These are phyloP conservation scores for Sparidentex hasta DNA, from an alignment of 2,797 vertebrate genomes.

Conservation along the genomic window DNA sequence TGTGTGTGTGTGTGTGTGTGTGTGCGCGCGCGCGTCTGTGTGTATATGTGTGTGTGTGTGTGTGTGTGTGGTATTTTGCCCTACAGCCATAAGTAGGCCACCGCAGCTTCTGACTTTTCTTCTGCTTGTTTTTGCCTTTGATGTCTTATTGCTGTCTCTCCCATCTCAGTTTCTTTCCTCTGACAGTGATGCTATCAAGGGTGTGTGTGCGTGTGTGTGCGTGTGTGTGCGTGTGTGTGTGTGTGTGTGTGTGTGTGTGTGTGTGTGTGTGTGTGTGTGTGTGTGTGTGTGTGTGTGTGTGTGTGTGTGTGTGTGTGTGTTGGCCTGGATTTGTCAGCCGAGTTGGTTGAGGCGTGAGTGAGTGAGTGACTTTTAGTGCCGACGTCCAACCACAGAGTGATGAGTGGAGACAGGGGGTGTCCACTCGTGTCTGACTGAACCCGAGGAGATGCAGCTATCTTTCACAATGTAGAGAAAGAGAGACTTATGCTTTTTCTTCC, in stretches of 20 bases:
- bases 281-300: slow-evolving; percentile 2
- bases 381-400: slow-evolving; percentile 25
- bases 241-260: slow-evolving; percentile 7
- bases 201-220: not conserved
- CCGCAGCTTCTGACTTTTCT: slow-evolving; percentile 26
- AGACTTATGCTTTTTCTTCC: slow-evolving; percentile 4
- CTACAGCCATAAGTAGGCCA: slow-evolving; percentile 49
- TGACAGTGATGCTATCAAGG: slow-evolving; percentile 47
- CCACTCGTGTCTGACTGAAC: slow-evolving; percentile 24
- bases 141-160: slow-evolving; percentile 39
- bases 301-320: slow-evolving; percentile 2
- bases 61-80: slow-evolving; percentile 1
- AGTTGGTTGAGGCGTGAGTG: slow-evolving; percentile 27
- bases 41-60: slow-evolving; percentile 25
- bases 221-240: slow-evolving; percentile 7
- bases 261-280: slow-evolving; percentile 1
- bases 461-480: not conserved
- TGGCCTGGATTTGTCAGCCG: slow-evolving; percentile 6
- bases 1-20: slow-evolving; percentile 4
- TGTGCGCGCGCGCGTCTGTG: too few species aligned
- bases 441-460: slow-evolving; percentile 9
- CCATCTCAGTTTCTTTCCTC: slow-evolving; percentile 9
- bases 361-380: slow-evolving; percentile 32
- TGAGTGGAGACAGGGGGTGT: slow-evolving; percentile 18
- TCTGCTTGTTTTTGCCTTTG: slow-evolving; percentile 41